phyloP scores from a whole-genome alignment of 2,888 invertebrate species.

The Melieria omissa region DNA sequence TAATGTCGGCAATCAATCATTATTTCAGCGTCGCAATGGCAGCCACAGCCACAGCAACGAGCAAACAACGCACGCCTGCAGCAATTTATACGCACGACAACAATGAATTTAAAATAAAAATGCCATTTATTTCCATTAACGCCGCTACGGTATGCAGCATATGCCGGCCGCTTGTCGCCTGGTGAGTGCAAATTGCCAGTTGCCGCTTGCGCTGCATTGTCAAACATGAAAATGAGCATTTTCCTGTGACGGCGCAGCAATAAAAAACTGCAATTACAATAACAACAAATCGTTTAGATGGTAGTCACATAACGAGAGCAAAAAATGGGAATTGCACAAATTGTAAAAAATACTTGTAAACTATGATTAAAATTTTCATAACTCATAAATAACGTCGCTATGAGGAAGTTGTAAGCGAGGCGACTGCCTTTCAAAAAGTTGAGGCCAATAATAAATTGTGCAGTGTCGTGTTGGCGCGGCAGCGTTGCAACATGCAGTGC shows the following conservation, averaged over 20 bases:
- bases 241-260: no score
- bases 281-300: background rate
- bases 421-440: constrained; percentile 14
- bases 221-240: no score
- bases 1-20: constrained; percentile 41
- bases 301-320: background rate
- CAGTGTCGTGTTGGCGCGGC: background rate
- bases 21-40: constrained; percentile 32
- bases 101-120: constrained; percentile 25
- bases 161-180: no score
- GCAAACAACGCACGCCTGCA: constrained; percentile 2
- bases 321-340: constrained; percentile 18
- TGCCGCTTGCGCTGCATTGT: no score
- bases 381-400: constrained; percentile 25
- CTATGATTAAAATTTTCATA: constrained; percentile 28
- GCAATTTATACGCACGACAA: background rate
- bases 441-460: constrained; percentile 15
- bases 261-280: background rate
- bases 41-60: constrained; percentile 4
- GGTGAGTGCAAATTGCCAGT: no score
- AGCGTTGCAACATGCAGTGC: background rate
- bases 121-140: constrained; percentile 32
- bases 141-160: constrained; percentile 12
- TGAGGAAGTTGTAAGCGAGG: constrained; percentile 36
- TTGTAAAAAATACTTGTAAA: constrained; percentile 24